phyloP scores from a whole-genome alignment of 2,797 vertebrate genomes.

The Siniperca scherzeri region DNA sequence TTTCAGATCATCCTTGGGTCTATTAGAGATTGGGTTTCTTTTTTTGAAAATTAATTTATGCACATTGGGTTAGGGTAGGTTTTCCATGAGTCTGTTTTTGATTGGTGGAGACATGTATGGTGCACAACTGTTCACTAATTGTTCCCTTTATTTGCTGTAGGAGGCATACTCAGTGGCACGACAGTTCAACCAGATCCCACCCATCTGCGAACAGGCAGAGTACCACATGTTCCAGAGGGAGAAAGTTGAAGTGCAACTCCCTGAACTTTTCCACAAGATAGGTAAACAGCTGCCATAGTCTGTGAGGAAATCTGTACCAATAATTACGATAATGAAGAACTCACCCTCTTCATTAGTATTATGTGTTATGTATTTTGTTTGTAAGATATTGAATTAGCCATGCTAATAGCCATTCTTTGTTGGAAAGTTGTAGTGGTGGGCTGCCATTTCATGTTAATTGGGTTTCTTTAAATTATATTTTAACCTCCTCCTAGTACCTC shows the following conservation, averaged over 20 bases:
- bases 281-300: slow-evolving; percentile 76
- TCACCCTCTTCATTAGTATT: neutral
- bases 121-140: neutral
- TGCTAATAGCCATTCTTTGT: neutral
- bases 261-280: slow-evolving; percentile 95
- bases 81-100: neutral
- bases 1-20: neutral
- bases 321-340: neutral
- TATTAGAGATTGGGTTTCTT: neutral
- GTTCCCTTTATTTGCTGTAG: slow-evolving; percentile 69
- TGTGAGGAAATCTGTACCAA: neutral
- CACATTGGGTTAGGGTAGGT: neutral
- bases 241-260: slow-evolving; percentile 95
- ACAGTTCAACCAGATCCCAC: slow-evolving; percentile 95
- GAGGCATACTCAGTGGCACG: slow-evolving; percentile 94
- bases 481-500: neutral
- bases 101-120: neutral
- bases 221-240: slow-evolving; percentile 97
- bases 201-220: slow-evolving; percentile 95
- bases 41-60: neutral
- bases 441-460: neutral
- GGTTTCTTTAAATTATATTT: neutral
- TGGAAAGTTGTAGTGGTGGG: neutral
- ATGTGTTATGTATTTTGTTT: neutral
- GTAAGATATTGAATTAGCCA: neutral